phyloP scores from a whole-genome alignment of 1,140 invertebrate genomes.

The Neoseiulus cucumeris region DNA sequence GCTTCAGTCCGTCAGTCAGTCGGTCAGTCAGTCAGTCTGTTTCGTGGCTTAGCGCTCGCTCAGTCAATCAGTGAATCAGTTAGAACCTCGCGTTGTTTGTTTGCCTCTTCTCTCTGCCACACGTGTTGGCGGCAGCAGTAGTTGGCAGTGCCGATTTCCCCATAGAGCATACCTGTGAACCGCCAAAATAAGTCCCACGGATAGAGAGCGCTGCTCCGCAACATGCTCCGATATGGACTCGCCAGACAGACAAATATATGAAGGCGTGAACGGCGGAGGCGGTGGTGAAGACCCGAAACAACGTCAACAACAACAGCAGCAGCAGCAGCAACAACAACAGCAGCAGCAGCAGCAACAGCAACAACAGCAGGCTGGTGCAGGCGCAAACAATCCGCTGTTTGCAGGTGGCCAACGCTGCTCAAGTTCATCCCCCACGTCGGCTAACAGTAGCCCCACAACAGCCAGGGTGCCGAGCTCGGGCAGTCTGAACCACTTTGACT shows the following conservation, averaged over 20 bases:
- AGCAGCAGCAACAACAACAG: neutral
- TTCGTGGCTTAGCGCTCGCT: too few relatives aligned
- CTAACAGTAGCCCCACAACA: slow-evolving; percentile 4
- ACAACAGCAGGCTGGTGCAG: neutral
- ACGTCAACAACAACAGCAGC: neutral
- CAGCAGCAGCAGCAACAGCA: neutral
- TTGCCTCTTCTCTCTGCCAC: too few relatives aligned
- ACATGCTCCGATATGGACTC: slow-evolving; percentile 11
- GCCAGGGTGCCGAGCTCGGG: slow-evolving; percentile 6
- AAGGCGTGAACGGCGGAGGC: neutral
- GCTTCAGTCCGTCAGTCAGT: too few relatives aligned
- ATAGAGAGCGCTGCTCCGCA: slow-evolving; percentile 9
- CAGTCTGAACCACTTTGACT: slow-evolving; percentile 5
- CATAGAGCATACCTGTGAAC: too few relatives aligned
- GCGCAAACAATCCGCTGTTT: neutral
- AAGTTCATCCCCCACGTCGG: slow-evolving; percentile 3
- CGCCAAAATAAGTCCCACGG: slow-evolving; percentile 8
- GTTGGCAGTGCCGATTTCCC: too few relatives aligned
- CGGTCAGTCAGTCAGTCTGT: too few relatives aligned
- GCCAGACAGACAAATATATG: slow-evolving; percentile 11
- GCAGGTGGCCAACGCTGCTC: slow-evolving; percentile 4
- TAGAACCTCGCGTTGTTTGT: too few relatives aligned
- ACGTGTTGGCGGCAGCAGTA: too few relatives aligned
- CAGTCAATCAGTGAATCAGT: too few relatives aligned
- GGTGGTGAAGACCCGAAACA: slow-evolving; percentile 2